These are phyloP conservation scores for Agrotis segetum DNA, from an alignment of 2,888 invertebrate genomes.

Conservation along the genomic window DNA sequence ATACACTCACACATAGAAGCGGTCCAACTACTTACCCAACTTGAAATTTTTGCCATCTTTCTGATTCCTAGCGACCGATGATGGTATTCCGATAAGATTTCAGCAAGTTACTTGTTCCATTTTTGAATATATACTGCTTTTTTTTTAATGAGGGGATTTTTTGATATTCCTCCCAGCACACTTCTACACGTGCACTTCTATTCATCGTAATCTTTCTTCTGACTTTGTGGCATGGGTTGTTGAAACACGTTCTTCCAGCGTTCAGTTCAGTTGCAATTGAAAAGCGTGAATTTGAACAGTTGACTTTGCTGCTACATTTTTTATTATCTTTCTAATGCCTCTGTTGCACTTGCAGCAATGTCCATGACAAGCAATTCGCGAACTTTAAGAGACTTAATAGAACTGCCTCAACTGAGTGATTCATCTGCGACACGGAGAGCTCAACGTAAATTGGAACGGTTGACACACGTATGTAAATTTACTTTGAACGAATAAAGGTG, in stretches of 20 bases:
- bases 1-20: conserved; percentile 78
- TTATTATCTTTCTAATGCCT: background rate
- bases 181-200: background rate
- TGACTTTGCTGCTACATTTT: background rate
- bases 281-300: background rate
- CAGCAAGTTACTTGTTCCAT: conserved; percentile 14
- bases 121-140: conserved; percentile 12
- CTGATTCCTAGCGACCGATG: conserved; percentile 44
- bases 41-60: conserved; percentile 66
- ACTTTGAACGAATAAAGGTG: conserved; percentile 70
- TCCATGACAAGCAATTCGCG: background rate
- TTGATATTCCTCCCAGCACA: background rate
- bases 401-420: conserved; percentile 22
- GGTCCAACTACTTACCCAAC: conserved; percentile 61
- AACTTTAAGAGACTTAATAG: background rate
- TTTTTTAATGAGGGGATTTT: conserved; percentile 7
- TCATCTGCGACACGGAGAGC: conserved; percentile 36
- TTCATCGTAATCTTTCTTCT: background rate
- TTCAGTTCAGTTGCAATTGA: background rate
- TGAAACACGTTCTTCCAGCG: background rate
- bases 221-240: background rate
- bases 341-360: background rate
- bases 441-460: conserved; percentile 47
- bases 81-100: conserved; percentile 42
- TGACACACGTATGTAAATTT: conserved; percentile 64